Percentiles rank a stretch among this genome's conserved stretches.
Evolutionary conservation across 2,888 invertebrate genomes (phyloP).

Genomic region (Macrophya alboannulata): DNA sequence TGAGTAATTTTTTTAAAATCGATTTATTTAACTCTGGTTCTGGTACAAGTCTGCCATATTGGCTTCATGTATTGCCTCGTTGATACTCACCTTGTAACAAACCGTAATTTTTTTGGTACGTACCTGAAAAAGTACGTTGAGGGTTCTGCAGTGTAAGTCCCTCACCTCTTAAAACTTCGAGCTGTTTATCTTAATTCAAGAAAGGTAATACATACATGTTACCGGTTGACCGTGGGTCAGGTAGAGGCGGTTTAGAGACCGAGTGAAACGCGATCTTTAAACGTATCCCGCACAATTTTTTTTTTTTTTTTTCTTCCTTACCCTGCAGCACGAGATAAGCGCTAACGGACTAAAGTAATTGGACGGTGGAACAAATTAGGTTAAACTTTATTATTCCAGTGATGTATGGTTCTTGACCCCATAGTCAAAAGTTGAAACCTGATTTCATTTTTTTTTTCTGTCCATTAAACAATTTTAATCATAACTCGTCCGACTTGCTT

Average conservation of each 20-base stretch:
- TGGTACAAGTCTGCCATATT: neutral
- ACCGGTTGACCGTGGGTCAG: slow-evolving; percentile 48
- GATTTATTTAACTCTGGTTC: neutral
- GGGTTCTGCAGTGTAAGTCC: neutral
- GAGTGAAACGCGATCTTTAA: slow-evolving; percentile 39
- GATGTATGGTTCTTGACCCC: neutral
- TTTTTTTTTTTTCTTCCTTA: no score
- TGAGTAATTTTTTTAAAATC: slow-evolving; percentile 14
- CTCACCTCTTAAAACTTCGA: slow-evolving; percentile 2
- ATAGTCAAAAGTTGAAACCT: neutral
- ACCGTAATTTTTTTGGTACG: neutral
- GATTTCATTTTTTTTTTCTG: neutral
- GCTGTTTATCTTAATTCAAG: slow-evolving; percentile 36
- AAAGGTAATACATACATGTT: slow-evolving; percentile 26
- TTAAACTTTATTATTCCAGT: slow-evolving; percentile 4
- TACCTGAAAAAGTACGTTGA: neutral
- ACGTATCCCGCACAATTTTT: slow-evolving; percentile 9
- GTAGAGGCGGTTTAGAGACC: slow-evolving; percentile 42
- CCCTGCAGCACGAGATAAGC: slow-evolving; percentile 21
- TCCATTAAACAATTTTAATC: neutral
- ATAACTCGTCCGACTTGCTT: neutral
- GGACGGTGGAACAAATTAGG: slow-evolving; percentile 26
- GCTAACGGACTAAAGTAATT: slow-evolving; percentile 44
- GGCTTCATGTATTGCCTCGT: neutral
- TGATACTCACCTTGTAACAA: neutral